These are phyloP conservation scores for Orthosia gothica DNA, from an alignment of 2,888 invertebrate species.

Conservation along the genomic window DNA sequence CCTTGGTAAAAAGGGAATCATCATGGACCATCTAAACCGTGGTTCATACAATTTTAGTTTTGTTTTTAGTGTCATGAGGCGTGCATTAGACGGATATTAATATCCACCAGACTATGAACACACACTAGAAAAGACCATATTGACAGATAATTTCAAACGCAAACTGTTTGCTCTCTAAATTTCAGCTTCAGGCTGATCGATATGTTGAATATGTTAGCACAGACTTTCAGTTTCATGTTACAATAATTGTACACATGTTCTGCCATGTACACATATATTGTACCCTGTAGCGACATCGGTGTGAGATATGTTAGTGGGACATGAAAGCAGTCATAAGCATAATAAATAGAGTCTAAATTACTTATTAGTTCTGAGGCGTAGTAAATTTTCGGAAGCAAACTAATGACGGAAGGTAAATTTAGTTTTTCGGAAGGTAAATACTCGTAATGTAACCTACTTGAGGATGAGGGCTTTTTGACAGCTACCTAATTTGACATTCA, in stretches of 20 bases:
- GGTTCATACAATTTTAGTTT: too few relatives aligned
- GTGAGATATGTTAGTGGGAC: constrained; percentile 21
- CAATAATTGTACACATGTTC: constrained; percentile 36
- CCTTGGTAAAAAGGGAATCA: too few relatives aligned
- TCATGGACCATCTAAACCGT: too few relatives aligned
- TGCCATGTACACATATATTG: too few relatives aligned
- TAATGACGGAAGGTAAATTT: too few relatives aligned
- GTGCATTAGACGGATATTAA: too few relatives aligned
- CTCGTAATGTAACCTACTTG: background rate
- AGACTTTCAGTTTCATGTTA: constrained; percentile 38
- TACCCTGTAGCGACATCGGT: constrained; percentile 21
- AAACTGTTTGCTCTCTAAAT: background rate
- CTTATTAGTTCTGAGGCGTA: background rate
- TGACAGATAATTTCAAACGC: background rate
- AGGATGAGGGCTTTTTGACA: background rate
- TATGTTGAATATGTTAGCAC: constrained; percentile 1
- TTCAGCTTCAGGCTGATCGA: background rate
- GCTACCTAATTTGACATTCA: too few relatives aligned
- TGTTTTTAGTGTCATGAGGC: too few relatives aligned
- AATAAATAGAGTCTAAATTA: constrained; percentile 26
- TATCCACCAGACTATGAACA: too few relatives aligned
- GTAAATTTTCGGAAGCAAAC: constrained; percentile 1
- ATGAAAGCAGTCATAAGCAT: constrained; percentile 38
- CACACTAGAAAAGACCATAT: too few relatives aligned
- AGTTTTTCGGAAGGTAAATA: background rate